phyloP scores from a whole-genome alignment of 2,888 invertebrate genomes.

The Ormyrus nitidulus region DNA sequence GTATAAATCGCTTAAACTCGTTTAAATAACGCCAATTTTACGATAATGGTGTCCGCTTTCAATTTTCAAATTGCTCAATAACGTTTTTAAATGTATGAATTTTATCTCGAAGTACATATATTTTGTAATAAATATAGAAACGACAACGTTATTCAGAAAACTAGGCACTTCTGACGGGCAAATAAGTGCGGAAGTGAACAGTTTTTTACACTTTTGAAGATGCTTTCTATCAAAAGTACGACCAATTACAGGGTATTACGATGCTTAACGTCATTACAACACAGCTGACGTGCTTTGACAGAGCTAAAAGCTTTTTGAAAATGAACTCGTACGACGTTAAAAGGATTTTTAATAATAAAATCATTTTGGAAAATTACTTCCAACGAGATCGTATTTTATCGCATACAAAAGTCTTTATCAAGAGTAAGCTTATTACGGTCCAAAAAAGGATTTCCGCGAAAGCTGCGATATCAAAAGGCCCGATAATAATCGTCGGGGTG shows the following conservation, averaged over 20 bases:
- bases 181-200: too few relatives aligned
- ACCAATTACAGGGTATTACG: conserved; percentile 19
- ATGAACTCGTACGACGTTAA: conserved; percentile 12
- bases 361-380: not conserved
- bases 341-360: not conserved
- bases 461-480: too few relatives aligned
- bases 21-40: not conserved
- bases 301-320: conserved; percentile 36
- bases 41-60: not conserved
- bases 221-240: not conserved
- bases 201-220: not conserved
- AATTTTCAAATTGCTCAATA: not conserved
- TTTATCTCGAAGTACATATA: not conserved
- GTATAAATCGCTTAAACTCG: not conserved
- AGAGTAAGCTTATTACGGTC: too few relatives aligned
- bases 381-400: not conserved
- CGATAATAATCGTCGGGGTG: too few relatives aligned
- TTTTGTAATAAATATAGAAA: not conserved
- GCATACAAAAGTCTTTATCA: too few relatives aligned
- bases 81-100: not conserved
- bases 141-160: too few relatives aligned
- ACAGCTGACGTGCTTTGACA: not conserved
- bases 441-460: too few relatives aligned
- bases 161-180: too few relatives aligned
- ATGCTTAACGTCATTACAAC: conserved; percentile 25